A percentile compares a stretch with the other conserved stretches of the same genome.
Evolutionary conservation across 2,888 invertebrate species (phyloP).

Genomic region (Artemia sp.): DNA sequence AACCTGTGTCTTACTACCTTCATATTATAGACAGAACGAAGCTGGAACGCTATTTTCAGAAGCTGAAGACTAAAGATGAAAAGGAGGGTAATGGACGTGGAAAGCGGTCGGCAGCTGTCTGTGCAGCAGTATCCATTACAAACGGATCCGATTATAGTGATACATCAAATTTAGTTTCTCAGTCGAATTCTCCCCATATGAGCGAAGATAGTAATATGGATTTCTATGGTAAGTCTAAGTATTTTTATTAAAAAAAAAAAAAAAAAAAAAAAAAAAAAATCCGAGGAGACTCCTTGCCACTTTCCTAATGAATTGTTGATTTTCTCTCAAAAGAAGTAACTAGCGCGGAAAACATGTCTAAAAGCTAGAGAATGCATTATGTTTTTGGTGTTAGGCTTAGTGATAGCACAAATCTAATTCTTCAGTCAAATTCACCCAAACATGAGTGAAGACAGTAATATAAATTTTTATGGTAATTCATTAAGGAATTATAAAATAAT

Average conservation of each 20-base stretch:
- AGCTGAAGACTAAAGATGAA: constrained; percentile 68
- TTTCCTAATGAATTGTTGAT: neutral
- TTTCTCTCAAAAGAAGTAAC: no score
- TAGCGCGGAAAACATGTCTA: no score
- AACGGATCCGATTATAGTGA: constrained; percentile 15
- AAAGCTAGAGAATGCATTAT: no score
- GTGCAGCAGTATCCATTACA: neutral
- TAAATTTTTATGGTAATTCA: no score
- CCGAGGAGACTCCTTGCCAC: neutral
- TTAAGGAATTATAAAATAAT: no score
- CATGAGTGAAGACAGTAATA: no score
- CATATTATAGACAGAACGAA: constrained; percentile 95
- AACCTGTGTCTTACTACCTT: constrained; percentile 93
- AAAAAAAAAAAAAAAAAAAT: no score
- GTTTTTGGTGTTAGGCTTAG: no score
- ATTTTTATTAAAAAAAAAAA: constrained; percentile 18
- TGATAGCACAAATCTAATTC: no score
- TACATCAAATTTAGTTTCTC: constrained; percentile 5
- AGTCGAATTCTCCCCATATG: neutral
- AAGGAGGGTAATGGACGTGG: constrained; percentile 29
- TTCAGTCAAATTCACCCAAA: no score
- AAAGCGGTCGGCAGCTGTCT: neutral
- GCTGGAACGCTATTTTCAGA: constrained; percentile 87
- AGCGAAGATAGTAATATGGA: neutral
- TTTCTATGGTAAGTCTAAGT: neutral